A percentile compares a stretch with the other conserved stretches of the same genome.
These are phyloP conservation scores for Drosophila bipectinata DNA, from an alignment of 1,140 invertebrate genomes.

Conservation along the genomic window DNA sequence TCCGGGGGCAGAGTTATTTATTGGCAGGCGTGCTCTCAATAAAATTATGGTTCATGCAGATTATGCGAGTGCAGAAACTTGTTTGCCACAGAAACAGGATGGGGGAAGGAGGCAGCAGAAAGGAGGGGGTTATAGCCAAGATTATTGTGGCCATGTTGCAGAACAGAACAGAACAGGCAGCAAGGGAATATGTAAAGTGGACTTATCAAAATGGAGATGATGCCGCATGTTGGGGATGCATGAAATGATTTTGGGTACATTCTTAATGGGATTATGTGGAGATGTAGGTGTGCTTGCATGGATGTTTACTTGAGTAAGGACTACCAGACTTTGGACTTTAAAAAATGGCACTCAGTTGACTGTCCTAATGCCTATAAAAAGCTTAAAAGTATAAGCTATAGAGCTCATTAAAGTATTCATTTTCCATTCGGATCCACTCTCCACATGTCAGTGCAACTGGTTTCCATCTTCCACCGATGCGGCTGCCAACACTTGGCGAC, in stretches of 20 bases:
- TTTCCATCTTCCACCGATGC: conserved; percentile 14
- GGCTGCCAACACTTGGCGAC: conserved; percentile 64
- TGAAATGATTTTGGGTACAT: conserved; percentile 41
- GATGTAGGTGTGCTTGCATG: conserved; percentile 1
- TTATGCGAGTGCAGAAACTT: conserved; percentile 82
- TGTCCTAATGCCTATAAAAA: neutral
- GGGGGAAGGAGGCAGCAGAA: neutral
- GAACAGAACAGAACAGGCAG: conserved; percentile 14
- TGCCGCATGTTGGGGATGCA: conserved; percentile 29
- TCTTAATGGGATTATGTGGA: conserved; percentile 43
- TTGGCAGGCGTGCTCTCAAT: conserved; percentile 81
- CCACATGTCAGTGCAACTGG: neutral
- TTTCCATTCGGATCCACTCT: neutral
- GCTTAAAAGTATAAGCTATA: neutral
- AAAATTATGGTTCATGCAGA: conserved; percentile 82
- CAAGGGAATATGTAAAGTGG: conserved; percentile 49
- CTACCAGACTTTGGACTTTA: neutral
- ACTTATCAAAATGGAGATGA: conserved; percentile 66
- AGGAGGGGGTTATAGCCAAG: conserved; percentile 22
- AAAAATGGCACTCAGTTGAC: too few species aligned
- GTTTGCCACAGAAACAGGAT: conserved; percentile 41
- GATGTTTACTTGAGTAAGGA: neutral
- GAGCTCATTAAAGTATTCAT: conserved; percentile 17
- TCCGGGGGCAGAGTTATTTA: conserved; percentile 67
- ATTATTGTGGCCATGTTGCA: conserved; percentile 71